Percentiles rank a stretch among this genome's conserved stretches.
Conservation (phyloP, 2,888 invertebrate species). For the Rhopalosiphum nymphaeae region DNA sequence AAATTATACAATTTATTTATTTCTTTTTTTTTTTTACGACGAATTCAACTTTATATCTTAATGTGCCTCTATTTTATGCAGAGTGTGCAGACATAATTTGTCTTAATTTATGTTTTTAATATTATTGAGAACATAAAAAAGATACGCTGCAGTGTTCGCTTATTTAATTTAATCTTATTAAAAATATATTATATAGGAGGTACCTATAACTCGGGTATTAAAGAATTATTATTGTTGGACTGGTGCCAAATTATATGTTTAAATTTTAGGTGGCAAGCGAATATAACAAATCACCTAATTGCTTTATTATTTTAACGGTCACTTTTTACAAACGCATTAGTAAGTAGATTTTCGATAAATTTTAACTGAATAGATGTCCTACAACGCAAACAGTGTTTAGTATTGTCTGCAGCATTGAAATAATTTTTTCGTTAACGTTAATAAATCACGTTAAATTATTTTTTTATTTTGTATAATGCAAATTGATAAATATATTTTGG, state of each 20-base stretch:
- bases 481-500: not conserved
- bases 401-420: not conserved
- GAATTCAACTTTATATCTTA: not conserved
- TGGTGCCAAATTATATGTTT: slow-evolving; percentile 19
- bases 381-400: not conserved
- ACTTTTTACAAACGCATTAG: not conserved
- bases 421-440: not conserved
- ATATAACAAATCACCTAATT: slow-evolving; percentile 25
- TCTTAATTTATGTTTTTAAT: slow-evolving; percentile 21
- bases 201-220: slow-evolving; percentile 11
- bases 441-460: not conserved
- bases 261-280: slow-evolving; percentile 7
- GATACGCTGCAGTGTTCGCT: not conserved
- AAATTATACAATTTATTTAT: slow-evolving; percentile 3
- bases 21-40: not conserved
- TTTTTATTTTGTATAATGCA: not conserved
- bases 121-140: slow-evolving; percentile 11
- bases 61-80: not conserved
- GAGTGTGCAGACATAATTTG: slow-evolving; percentile 12
- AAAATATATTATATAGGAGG: not conserved
- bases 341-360: not conserved
- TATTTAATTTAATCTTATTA: slow-evolving; percentile 36
- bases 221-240: slow-evolving; percentile 31
- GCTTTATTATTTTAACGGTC: slow-evolving; percentile 39
- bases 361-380: not conserved